Percentiles rank a stretch among this genome's conserved stretches.
These are phyloP conservation scores for Acanthosepion esculentum DNA, from an alignment of 2,888 invertebrate species.

Conservation along the genomic window DNA sequence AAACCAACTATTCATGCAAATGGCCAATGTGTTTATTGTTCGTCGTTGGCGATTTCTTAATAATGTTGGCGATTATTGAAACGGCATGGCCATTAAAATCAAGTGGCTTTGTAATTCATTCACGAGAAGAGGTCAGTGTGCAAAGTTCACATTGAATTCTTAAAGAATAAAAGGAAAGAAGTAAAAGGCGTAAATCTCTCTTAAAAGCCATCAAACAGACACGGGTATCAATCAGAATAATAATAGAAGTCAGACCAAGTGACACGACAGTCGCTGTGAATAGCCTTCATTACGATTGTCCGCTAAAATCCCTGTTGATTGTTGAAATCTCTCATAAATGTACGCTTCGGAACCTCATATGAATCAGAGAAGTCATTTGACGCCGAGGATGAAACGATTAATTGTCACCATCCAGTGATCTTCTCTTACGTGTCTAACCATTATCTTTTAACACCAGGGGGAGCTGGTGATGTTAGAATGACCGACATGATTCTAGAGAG, in stretches of 20 bases:
- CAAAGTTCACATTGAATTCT: too few species aligned
- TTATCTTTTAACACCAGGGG: not conserved
- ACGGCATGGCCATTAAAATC: too few species aligned
- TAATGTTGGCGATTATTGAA: too few species aligned
- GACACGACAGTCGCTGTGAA: not conserved
- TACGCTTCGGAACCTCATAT: not conserved
- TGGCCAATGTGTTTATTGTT: too few species aligned
- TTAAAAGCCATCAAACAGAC: not conserved
- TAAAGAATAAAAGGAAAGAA: too few species aligned
- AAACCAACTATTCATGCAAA: too few species aligned
- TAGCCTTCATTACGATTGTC: constrained; percentile 10
- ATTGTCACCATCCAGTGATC: not conserved
- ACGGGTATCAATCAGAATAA: not conserved
- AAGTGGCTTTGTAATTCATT: too few species aligned
- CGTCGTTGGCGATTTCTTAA: too few species aligned
- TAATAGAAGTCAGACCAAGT: not conserved
- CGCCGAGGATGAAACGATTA: not conserved
- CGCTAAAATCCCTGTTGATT: not conserved
- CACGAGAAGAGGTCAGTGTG: too few species aligned
- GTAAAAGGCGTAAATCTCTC: too few species aligned
- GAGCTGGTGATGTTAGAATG: not conserved
- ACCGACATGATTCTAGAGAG: not conserved
- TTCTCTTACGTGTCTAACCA: not conserved
- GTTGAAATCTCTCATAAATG: not conserved
- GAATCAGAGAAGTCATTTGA: not conserved